A percentile compares a stretch with the other conserved stretches of the same genome.
phyloP scores from a whole-genome alignment of 2,113 vertebrate species.

The Odobenus rosmarus region DNA sequence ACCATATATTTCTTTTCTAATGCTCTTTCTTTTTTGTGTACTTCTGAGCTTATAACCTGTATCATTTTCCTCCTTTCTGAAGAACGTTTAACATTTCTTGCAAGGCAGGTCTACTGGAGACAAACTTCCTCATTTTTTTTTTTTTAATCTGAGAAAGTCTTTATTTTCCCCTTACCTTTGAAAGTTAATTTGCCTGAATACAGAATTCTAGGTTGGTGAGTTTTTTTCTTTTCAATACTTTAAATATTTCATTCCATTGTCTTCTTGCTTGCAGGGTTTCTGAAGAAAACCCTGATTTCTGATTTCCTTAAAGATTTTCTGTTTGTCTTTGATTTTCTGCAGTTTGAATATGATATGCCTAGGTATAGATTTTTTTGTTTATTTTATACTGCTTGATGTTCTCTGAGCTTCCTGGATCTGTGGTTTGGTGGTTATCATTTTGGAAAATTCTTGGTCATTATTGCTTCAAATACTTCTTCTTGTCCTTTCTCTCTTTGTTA shows the following conservation, averaged over 20 bases:
- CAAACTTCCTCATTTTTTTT: background rate
- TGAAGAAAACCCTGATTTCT: background rate
- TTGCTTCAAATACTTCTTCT: background rate
- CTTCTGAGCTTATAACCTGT: background rate
- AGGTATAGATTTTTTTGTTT: background rate
- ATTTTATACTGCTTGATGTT: background rate
- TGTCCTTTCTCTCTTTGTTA: background rate
- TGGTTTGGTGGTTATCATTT: background rate
- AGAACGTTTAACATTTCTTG: background rate
- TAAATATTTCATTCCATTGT: background rate
- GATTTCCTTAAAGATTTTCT: background rate
- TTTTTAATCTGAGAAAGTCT: background rate
- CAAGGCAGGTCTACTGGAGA: background rate
- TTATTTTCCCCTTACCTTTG: background rate
- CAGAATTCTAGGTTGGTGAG: background rate
- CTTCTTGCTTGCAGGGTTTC: background rate
- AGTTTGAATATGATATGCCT: background rate
- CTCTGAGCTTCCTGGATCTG: background rate
- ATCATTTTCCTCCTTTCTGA: background rate
- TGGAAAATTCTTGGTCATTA: background rate
- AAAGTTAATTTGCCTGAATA: background rate
- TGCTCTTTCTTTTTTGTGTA: background rate
- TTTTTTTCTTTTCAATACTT: background rate
- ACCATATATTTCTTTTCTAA: background rate
- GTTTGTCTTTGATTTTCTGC: conserved; percentile 23